Evolutionary conservation across 2,113 vertebrate species (phyloP), one percentile per base, ranked within the genome.

Genomic region (Podilymbus podiceps): DNA sequence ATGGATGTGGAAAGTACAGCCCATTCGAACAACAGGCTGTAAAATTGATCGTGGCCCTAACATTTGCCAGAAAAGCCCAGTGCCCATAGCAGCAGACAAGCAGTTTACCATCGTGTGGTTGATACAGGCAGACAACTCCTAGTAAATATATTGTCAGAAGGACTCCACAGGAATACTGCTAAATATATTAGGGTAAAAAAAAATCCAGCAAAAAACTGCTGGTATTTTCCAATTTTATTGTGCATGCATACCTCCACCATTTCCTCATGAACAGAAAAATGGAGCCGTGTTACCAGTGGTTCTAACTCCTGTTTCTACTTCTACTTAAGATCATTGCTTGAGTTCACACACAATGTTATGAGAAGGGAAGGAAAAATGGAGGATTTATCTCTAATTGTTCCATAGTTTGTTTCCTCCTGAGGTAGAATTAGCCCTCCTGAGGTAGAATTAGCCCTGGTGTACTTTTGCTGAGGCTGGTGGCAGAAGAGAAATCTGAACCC

Each of bases 231-330:
- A 71, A 1, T 66, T 56, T 42, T 64, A 42, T 81, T 23, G 10
- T 28, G 22, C 47, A 38, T 33, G 31, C 30, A 22, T 64, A 75
- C 30, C 38, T 63, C 30, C 64, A 33, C 27, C 8, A 2, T 40
- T 49, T 46, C 52, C 53, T 67, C 38, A 1, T 8, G 23, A 50
- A 33, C 33, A 86, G 73, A 68, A 53, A 58, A 80, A 84, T 3
- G 35, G 42, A 71, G 38, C 24, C 80, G 53, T 46, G 44, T 16
- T 1, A 2, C n/a, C 73, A 81, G n/a, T 0, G 0, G 11, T 33
- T 33, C 50, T 73, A 33, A 11, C 20, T 74, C 27, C 53, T 68
- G 38, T 2, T 69, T 69, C 47, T 64, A 25, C n/a, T 33, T 67
- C 71, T 79, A 23, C 18, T 47, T 25, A 24, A 30, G 55, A 7